Evolutionary conservation across 1,140 invertebrate species (phyloP).

Genomic region (Pantala flavescens): DNA sequence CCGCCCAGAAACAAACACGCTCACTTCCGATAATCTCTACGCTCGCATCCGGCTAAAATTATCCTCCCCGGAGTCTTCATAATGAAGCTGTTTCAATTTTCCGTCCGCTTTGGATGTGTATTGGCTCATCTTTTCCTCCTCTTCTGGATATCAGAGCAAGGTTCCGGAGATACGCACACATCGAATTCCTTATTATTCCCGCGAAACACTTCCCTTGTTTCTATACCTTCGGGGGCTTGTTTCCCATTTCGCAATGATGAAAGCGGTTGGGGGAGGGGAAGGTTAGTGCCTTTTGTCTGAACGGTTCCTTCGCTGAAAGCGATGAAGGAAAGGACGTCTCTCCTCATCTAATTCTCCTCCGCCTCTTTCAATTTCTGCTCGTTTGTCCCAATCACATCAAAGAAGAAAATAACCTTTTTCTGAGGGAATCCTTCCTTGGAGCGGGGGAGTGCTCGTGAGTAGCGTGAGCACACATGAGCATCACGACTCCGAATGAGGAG

Average conservation of each 20-base stretch:
- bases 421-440: too few relatives aligned
- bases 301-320: neutral
- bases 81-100: conserved; percentile 8
- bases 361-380: neutral
- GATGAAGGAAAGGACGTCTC: neutral
- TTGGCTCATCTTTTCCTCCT: neutral
- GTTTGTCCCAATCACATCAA: too few relatives aligned
- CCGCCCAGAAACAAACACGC: neutral
- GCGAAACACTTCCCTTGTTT: too few relatives aligned
- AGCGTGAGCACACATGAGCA: too few relatives aligned
- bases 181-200: too few relatives aligned
- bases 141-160: too few relatives aligned
- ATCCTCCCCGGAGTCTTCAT: neutral
- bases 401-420: too few relatives aligned
- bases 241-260: neutral
- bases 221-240: too few relatives aligned
- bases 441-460: too few relatives aligned
- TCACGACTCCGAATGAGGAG: too few relatives aligned
- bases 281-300: neutral
- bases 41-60: neutral
- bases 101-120: neutral
- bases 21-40: neutral
- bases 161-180: too few relatives aligned
- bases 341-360: neutral
- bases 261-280: neutral